A percentile compares a stretch with the other conserved stretches of the same genome.
Conservation (phyloP, 35 echinoderm and acorn worm genomes). For the Stichopus chloronotus region DNA sequence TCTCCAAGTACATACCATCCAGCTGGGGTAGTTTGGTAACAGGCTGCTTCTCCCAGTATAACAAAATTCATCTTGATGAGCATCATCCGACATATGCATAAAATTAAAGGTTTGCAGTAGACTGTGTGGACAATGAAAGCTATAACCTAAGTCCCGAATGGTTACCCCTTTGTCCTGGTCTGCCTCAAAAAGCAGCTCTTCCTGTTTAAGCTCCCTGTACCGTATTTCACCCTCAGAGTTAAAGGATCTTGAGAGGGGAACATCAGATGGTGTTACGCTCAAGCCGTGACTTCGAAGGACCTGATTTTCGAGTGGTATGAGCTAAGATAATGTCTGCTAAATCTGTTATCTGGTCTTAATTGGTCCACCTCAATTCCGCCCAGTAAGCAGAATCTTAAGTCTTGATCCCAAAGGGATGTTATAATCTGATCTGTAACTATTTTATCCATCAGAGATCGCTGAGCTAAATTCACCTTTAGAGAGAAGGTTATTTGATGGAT, state of each 20-base stretch:
- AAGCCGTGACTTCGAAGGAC: too few species aligned
- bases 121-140: background rate
- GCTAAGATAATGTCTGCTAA: slow-evolving; percentile 21
- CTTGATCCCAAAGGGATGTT: background rate
- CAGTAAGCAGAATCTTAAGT: background rate
- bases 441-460: slow-evolving; percentile 40
- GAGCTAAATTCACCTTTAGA: background rate
- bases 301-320: background rate
- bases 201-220: background rate
- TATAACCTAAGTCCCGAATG: background rate
- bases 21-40: background rate
- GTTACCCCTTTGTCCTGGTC: background rate
- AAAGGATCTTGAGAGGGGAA: background rate
- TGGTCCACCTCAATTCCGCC: slow-evolving; percentile 22
- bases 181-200: background rate
- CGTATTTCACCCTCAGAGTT: background rate
- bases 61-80: background rate
- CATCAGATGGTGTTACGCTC: background rate
- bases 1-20: slow-evolving; percentile 8
- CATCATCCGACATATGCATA: background rate
- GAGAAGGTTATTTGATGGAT: slow-evolving; percentile 9
- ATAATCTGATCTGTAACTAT: slow-evolving; percentile 11
- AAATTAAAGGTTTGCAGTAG: background rate
- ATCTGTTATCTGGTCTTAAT: background rate
- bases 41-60: background rate